Evolutionary conservation across 2,113 vertebrate species (phyloP).

Genomic region (Microcebus jonahi): DNA sequence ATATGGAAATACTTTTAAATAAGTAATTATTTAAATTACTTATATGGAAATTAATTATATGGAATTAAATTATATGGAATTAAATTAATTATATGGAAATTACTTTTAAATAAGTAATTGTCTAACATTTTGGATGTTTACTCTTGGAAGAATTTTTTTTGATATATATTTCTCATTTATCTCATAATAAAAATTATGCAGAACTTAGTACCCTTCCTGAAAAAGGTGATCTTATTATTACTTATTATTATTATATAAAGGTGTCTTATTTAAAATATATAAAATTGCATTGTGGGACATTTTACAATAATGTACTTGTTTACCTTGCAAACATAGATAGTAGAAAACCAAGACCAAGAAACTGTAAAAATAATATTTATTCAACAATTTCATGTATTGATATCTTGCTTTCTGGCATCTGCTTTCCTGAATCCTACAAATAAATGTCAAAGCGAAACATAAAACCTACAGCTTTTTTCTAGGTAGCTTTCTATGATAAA

Average conservation of each 20-base stretch:
- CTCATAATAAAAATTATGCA: background rate
- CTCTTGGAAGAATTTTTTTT: background rate
- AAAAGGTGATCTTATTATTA: background rate
- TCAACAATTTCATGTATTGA: background rate
- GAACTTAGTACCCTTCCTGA: background rate
- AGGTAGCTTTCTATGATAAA: background rate
- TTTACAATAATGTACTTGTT: background rate
- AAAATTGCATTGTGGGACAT: background rate
- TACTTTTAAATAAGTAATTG: background rate
- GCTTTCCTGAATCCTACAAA: background rate
- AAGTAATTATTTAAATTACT: background rate
- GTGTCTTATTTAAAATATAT: background rate
- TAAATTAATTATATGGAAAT: too few relatives aligned
- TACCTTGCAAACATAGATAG: background rate
- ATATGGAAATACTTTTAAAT: background rate
- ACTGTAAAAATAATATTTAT: constrained; percentile 1
- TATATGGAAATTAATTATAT: too few relatives aligned
- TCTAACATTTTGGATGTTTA: background rate
- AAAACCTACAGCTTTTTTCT: background rate
- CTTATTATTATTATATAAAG: too few relatives aligned
- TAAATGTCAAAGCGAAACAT: background rate
- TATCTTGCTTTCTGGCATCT: background rate
- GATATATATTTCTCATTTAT: background rate
- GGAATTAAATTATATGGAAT: too few relatives aligned
- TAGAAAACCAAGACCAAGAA: background rate